Conservation (phyloP, 1,140 invertebrate species). For the Ditylenchus dipsaci region DNA sequence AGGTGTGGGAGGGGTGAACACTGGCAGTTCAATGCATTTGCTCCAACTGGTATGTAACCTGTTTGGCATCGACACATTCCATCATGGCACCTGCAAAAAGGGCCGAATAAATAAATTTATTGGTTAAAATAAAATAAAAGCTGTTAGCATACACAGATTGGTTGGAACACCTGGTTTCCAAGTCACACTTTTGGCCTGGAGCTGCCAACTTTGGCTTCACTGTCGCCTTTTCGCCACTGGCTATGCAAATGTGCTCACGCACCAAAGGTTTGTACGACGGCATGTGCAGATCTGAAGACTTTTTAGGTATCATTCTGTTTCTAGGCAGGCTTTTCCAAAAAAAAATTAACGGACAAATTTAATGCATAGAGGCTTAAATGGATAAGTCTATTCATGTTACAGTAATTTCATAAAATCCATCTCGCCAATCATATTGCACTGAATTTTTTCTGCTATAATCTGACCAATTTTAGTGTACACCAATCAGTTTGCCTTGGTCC, state of each 20-base stretch:
- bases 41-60: constrained; percentile 42
- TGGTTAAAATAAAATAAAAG: no score
- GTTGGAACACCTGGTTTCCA: constrained; percentile 36
- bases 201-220: constrained; percentile 13
- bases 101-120: no score
- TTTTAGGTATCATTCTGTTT: no score
- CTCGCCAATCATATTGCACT: no score
- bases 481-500: no score
- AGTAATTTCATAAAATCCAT: no score
- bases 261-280: constrained; percentile 46
- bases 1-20: constrained; percentile 7
- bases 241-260: constrained; percentile 45
- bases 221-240: constrained; percentile 30
- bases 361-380: no score
- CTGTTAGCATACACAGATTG: constrained; percentile 47
- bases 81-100: constrained; percentile 38
- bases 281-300: constrained; percentile 45
- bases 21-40: constrained; percentile 37
- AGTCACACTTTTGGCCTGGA: constrained; percentile 44
- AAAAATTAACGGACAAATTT: no score
- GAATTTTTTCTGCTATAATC: no score
- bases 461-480: no score
- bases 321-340: no score
- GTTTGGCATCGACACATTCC: constrained; percentile 44
- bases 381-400: no score